Conservation (phyloP, 1,140 invertebrate species). For the Goniozus legneri region DNA sequence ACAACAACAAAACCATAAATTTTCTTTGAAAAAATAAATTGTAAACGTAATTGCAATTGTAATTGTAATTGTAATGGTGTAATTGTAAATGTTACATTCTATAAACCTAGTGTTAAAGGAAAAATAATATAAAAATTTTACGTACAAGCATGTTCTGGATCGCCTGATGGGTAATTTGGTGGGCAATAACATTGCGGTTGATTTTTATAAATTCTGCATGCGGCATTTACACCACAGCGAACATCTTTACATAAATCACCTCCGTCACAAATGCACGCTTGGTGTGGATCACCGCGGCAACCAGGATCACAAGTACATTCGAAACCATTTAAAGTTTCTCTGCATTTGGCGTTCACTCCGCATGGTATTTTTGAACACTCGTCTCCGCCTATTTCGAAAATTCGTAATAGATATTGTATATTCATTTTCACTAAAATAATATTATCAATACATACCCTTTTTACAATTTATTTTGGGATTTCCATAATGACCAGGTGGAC, state of each 20-base stretch:
- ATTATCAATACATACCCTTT: slow-evolving; percentile 52
- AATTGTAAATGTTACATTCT: no score
- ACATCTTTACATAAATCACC: slow-evolving; percentile 66
- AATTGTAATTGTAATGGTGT: no score
- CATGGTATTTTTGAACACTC: slow-evolving; percentile 77
- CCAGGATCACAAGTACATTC: slow-evolving; percentile 76
- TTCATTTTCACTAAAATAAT: no score
- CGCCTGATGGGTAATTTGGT: slow-evolving; percentile 72
- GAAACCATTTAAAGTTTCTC: slow-evolving; percentile 65
- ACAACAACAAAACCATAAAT: background rate
- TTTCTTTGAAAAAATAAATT: no score
- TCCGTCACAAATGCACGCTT: slow-evolving; percentile 72
- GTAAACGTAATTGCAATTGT: no score
- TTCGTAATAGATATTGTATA: no score
- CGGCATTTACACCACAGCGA: slow-evolving; percentile 77
- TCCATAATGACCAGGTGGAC: slow-evolving; percentile 79
- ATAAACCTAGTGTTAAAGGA: no score
- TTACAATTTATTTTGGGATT: slow-evolving; percentile 79
- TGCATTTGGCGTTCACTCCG: slow-evolving; percentile 78
- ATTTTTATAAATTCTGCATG: slow-evolving; percentile 67
- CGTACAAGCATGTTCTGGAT: slow-evolving; percentile 82
- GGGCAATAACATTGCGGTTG: slow-evolving; percentile 81
- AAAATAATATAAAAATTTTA: slow-evolving; percentile 15
- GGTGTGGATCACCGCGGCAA: slow-evolving; percentile 77
- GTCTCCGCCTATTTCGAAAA: slow-evolving; percentile 52